Percentiles rank a stretch among this genome's conserved stretches.
phyloP scores from a whole-genome alignment of 2,888 invertebrate species.

The Amiota minor region DNA sequence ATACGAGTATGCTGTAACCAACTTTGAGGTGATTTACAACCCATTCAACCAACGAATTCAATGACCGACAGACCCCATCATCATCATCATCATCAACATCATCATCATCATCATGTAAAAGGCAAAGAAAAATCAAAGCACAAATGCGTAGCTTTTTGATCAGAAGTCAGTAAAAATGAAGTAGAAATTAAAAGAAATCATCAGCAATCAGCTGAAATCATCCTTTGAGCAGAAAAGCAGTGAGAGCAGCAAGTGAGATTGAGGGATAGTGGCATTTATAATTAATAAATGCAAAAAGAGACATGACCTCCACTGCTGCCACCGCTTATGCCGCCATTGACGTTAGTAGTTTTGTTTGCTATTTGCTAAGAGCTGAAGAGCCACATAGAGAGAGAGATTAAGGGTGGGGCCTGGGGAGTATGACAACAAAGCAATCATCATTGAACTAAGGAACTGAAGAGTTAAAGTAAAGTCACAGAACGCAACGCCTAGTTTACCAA shows the following conservation, averaged over 20 bases:
- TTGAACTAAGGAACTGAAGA: background rate
- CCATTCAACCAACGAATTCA: background rate
- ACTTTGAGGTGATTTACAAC: constrained; percentile 9
- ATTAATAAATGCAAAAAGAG: constrained; percentile 54
- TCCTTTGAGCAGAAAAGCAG: constrained; percentile 16
- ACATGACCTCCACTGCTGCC: background rate
- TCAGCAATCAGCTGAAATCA: constrained; percentile 52
- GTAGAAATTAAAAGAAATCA: constrained; percentile 57
- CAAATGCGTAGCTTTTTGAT: background rate
- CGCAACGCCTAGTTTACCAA: constrained; percentile 52
- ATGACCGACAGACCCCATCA: background rate
- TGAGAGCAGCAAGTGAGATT: constrained; percentile 32
- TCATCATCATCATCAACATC: background rate
- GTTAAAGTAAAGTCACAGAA: background rate
- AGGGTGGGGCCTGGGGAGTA: background rate
- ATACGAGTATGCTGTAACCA: background rate
- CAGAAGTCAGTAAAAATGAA: background rate
- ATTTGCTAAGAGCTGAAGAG: background rate
- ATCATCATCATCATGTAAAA: background rate
- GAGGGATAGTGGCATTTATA: constrained; percentile 56
- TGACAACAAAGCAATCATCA: constrained; percentile 65
- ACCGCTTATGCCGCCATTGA: background rate
- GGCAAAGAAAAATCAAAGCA: constrained; percentile 12
- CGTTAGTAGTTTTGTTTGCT: background rate
- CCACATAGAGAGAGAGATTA: background rate